Evolutionary conservation across 2,888 invertebrate genomes (phyloP).

Genomic region (Galerucella nymphaeae): DNA sequence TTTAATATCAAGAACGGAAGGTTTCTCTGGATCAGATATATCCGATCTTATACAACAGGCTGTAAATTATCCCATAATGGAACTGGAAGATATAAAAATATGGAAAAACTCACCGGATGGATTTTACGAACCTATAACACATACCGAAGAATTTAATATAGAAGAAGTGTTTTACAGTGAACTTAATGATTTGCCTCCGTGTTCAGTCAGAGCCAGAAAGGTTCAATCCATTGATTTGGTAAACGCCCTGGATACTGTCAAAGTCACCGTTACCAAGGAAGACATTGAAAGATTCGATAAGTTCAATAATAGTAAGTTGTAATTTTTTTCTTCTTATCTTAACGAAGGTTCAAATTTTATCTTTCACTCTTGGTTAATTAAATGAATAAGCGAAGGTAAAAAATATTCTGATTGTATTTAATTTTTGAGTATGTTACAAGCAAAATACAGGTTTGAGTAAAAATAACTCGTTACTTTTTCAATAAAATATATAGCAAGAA

Average conservation of each 20-base stretch:
- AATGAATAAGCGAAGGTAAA: too few relatives aligned
- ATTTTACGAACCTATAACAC: constrained; percentile 51
- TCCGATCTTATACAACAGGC: constrained; percentile 62
- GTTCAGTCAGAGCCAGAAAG: constrained; percentile 55
- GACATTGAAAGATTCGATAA: constrained; percentile 54
- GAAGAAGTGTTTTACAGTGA: constrained; percentile 45
- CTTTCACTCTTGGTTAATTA: too few relatives aligned
- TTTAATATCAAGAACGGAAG: constrained; percentile 65
- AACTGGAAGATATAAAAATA: constrained; percentile 62
- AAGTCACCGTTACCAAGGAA: constrained; percentile 53
- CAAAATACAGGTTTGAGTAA: too few relatives aligned
- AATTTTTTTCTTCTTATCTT: background rate
- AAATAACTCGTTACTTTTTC: too few relatives aligned
- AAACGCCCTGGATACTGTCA: constrained; percentile 52
- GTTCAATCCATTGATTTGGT: constrained; percentile 57
- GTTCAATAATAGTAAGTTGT: constrained; percentile 7
- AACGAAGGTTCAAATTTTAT: background rate
- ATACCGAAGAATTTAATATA: constrained; percentile 41
- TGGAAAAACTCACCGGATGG: constrained; percentile 59
- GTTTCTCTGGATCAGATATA: constrained; percentile 70
- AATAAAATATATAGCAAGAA: too few relatives aligned
- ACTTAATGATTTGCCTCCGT: constrained; percentile 53
- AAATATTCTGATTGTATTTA: too few relatives aligned
- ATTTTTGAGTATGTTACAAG: too few relatives aligned
- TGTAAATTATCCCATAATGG: constrained; percentile 63